Evolutionary conservation across 2,113 vertebrate genomes (phyloP).

Genomic region (Candoia aspera): DNA sequence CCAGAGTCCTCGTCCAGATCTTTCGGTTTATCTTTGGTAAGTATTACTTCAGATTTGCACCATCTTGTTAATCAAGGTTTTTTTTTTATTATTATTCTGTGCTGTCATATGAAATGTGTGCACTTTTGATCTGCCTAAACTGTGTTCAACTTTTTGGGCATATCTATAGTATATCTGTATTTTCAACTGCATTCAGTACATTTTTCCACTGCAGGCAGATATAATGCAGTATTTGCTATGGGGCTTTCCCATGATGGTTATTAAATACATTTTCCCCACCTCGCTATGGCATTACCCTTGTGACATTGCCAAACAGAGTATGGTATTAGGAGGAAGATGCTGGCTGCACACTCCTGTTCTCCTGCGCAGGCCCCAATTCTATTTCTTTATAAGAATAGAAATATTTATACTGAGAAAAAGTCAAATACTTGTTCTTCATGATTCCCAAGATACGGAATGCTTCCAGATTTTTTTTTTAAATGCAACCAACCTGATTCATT

Average conservation of each 20-base stretch:
- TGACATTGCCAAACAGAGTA: background rate
- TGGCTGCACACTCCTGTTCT: background rate
- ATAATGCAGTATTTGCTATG: background rate
- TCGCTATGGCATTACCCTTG: background rate
- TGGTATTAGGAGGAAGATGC: background rate
- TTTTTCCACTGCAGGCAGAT: background rate
- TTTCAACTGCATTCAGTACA: background rate
- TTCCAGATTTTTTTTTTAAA: background rate
- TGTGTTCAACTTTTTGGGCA: background rate
- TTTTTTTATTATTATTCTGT: background rate
- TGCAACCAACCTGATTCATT: background rate
- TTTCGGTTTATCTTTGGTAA: constrained; percentile 69
- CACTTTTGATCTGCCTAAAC: background rate
- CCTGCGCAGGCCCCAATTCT: background rate
- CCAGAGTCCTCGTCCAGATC: constrained; percentile 71
- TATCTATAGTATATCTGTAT: background rate
- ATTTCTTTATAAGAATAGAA: background rate
- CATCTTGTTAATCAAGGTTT: background rate
- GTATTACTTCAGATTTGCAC: constrained; percentile 43
- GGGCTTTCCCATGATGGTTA: background rate
- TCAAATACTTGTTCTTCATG: background rate
- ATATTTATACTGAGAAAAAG: background rate
- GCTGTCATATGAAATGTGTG: background rate
- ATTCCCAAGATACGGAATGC: background rate
- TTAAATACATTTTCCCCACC: background rate